Base-by-base conservation (phyloP, 2,888 invertebrate genomes). In the Diogma glabrata region DNA sequence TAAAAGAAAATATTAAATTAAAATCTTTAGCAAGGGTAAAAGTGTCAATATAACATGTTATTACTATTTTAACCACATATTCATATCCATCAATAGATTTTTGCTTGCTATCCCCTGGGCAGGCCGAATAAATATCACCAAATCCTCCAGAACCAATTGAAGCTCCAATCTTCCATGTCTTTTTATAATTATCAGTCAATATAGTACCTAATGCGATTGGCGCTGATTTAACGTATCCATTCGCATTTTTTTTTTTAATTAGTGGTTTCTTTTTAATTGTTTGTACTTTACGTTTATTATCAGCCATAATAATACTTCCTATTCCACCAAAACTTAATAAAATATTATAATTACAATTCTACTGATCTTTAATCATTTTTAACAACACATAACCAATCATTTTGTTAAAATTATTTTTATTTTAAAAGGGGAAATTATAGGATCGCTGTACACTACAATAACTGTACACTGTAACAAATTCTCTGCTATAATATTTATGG, bases 91-190 rank as follows among this genome's bases (percentile, higher is more conserved):
- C 72, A 1, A 69, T 65, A 53, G 70, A 71, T 53, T 76, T 76
- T 2, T 73, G 67, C 1, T 73, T 68, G 26, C 74, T 73, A 8
- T 75, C 76, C 19, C 70, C 70, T 51, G 75, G 77, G 67, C 81
- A 81, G 38, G 89, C 91, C 1, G 85, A 79, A 67, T 95, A 95
- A 60, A 95, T 92, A 66, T 91, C 88, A 1, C 95, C 95, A 67
- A 95, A 95, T 10, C 95, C 95, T 1, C 95, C 95, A 52, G 82
- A 75, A 0, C 94, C 95, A 54, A 95, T 89, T 0, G 92, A 84
- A 12, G 81, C 77, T 0, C 93, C 93, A 52, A 95, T 75, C 57
- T 79, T 79, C 94, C 94, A 96, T 64, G 82, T 76, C 56, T 82
- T 82, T 64, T 90, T 89, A 10, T 72, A 67, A 26, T 84, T 66